Evolutionary conservation across 2,797 vertebrate genomes (phyloP).

Genomic region (Ammospiza maritima): DNA sequence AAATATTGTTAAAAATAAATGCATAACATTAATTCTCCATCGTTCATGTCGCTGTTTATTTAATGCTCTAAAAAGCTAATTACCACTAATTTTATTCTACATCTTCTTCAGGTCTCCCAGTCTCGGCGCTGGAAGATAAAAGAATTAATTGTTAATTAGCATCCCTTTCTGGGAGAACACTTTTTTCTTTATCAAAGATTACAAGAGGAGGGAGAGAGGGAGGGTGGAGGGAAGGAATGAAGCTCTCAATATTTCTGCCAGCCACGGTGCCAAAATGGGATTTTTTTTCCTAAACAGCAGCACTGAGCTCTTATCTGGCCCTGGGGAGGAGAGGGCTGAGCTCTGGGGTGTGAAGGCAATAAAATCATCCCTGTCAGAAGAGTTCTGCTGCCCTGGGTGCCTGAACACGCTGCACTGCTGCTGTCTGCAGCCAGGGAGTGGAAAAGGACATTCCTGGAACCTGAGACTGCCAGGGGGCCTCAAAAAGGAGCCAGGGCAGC

Average conservation of each 20-base stretch:
- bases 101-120: constrained; percentile 38
- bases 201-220: background rate
- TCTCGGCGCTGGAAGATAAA: constrained; percentile 47
- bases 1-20: constrained; percentile 63
- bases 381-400: constrained; percentile 19
- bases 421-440: background rate
- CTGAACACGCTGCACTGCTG: constrained; percentile 10
- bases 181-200: constrained; percentile 51
- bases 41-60: constrained; percentile 36
- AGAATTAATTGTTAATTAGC: constrained; percentile 69
- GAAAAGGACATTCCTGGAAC: background rate
- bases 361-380: constrained; percentile 16
- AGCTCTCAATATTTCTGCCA: constrained; percentile 9
- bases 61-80: constrained; percentile 60
- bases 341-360: constrained; percentile 23
- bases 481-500: background rate
- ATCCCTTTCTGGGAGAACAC: background rate
- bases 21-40: constrained; percentile 22
- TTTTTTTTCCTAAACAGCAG: background rate
- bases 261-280: background rate
- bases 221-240: background rate
- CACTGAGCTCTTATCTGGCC: background rate
- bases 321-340: constrained; percentile 18
- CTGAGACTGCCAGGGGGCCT: background rate
- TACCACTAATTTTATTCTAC: constrained; percentile 40